Percentiles rank a stretch among this genome's conserved stretches.
These are phyloP conservation scores for Corythaeola cristata DNA, from an alignment of 2,113 vertebrate species.

Conservation along the genomic window DNA sequence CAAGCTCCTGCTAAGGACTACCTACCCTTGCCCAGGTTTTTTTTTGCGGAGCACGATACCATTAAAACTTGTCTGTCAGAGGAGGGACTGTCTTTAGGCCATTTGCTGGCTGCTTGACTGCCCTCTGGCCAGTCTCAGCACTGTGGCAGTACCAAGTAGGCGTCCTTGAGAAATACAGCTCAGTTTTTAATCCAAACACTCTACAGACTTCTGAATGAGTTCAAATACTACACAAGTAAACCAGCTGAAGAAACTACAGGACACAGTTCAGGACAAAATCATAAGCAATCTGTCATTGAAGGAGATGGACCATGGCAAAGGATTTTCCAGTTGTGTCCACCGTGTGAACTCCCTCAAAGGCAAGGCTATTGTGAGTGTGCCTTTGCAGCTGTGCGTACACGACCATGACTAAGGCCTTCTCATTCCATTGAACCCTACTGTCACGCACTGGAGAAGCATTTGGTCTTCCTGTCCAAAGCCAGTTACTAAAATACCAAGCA, in stretches of 20 bases:
- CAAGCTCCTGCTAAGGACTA: background rate
- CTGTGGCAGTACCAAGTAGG: background rate
- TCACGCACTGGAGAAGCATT: background rate
- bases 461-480: background rate
- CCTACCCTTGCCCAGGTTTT: background rate
- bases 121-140: background rate
- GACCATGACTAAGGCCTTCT: background rate
- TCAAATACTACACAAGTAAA: background rate
- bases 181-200: background rate
- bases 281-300: background rate
- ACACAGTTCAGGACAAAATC: background rate
- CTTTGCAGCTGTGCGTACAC: rapidly evolving
- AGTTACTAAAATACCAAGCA: background rate
- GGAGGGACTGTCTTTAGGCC: background rate
- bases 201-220: background rate
- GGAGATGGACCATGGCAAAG: background rate
- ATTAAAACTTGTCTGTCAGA: background rate
- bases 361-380: background rate
- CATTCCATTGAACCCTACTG: background rate
- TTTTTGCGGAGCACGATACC: background rate
- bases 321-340: background rate
- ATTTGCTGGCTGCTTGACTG: background rate
- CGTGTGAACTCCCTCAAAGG: background rate
- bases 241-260: background rate
- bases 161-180: background rate